Percentiles rank a stretch among this genome's conserved stretches.
These are phyloP conservation scores for Pocillopora damicornis DNA, from an alignment of 64 coral and sea anemone genomes.

Conservation along the genomic window DNA sequence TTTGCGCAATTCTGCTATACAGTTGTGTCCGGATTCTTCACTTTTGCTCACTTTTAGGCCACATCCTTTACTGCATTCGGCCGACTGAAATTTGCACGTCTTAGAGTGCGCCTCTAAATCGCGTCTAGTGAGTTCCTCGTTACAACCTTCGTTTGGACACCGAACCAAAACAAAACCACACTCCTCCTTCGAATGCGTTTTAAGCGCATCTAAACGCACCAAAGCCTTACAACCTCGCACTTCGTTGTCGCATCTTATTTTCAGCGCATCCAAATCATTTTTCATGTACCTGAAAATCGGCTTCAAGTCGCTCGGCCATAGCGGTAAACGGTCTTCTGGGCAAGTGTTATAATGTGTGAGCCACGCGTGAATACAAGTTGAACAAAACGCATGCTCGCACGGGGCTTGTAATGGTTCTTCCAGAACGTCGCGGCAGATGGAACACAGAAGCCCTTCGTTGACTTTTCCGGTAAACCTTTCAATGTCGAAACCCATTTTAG, in stretches of 20 bases:
- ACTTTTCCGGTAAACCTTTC: slow-evolving; percentile 80
- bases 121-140: slow-evolving; percentile 63
- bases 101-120: slow-evolving; percentile 66
- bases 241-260: slow-evolving; percentile 85
- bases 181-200: slow-evolving; percentile 74
- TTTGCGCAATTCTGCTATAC: slow-evolving; percentile 70
- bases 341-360: slow-evolving; percentile 88
- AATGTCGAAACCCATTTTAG: slow-evolving; percentile 77
- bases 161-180: slow-evolving; percentile 60
- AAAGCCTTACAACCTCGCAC: slow-evolving; percentile 67
- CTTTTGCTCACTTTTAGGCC: slow-evolving; percentile 74
- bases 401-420: slow-evolving; percentile 84
- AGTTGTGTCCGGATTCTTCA: slow-evolving; percentile 74
- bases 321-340: slow-evolving; percentile 69
- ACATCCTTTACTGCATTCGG: slow-evolving; percentile 73
- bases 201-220: slow-evolving; percentile 53
- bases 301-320: slow-evolving; percentile 90
- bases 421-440: slow-evolving; percentile 87
- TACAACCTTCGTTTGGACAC: slow-evolving; percentile 69
- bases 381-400: slow-evolving; percentile 84
- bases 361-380: slow-evolving; percentile 77
- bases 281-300: slow-evolving; percentile 96
- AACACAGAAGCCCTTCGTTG: slow-evolving; percentile 87
- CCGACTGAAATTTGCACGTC: slow-evolving; percentile 67
- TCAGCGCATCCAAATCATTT: slow-evolving; percentile 77